Percentiles rank a stretch among this genome's conserved stretches.
Evolutionary conservation across 2,888 invertebrate genomes (phyloP).

Genomic region (Drosophila koepferae): DNA sequence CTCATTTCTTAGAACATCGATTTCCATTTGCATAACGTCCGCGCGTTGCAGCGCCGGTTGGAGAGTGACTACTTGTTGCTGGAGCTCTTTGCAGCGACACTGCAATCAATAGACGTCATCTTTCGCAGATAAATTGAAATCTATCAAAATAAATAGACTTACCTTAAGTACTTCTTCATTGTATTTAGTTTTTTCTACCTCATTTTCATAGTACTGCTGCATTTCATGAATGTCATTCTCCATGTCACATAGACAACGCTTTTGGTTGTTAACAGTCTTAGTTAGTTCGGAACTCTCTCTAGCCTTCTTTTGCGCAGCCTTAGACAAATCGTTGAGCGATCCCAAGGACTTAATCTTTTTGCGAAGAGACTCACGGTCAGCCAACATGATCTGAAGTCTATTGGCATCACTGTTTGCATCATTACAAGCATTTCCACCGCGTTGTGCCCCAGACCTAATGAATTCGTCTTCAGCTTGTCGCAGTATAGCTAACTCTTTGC

Average conservation of each 20-base stretch:
- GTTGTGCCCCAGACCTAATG: conserved; percentile 25
- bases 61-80: conserved; percentile 59
- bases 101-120: conserved; percentile 2
- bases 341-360: conserved; percentile 60
- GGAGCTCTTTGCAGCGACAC: conserved; percentile 65
- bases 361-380: conserved; percentile 77
- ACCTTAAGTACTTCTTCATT: conserved; percentile 67
- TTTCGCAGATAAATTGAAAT: no score
- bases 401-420: conserved; percentile 60
- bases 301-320: conserved; percentile 54
- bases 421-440: background rate
- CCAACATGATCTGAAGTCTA: conserved; percentile 67
- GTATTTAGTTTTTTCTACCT: conserved; percentile 60
- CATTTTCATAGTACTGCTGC: conserved; percentile 74
- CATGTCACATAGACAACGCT: conserved; percentile 63
- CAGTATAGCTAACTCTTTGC: conserved; percentile 71
- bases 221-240: conserved; percentile 72
- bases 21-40: conserved; percentile 65
- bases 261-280: conserved; percentile 50
- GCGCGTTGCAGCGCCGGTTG: conserved; percentile 60
- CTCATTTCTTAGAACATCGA: conserved; percentile 71
- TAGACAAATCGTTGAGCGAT: conserved; percentile 50
- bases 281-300: conserved; percentile 44
- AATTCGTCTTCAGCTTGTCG: conserved; percentile 72
- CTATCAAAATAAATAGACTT: background rate